A percentile compares a stretch with the other conserved stretches of the same genome.
Conservation (phyloP, 1,140 invertebrate genomes). For the Augochlora pura region DNA sequence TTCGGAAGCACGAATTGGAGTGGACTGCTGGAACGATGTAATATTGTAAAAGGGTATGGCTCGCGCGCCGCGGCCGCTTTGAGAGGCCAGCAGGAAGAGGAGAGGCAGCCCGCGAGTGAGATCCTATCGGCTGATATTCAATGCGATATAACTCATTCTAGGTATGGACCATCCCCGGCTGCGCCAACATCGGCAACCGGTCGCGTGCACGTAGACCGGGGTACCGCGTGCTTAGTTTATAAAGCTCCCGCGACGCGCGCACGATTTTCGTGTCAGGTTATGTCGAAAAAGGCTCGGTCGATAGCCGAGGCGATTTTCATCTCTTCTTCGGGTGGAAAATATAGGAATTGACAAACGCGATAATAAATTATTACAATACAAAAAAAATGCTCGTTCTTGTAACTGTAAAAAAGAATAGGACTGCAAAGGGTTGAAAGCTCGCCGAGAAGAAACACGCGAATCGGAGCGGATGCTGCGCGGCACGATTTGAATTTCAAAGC, state of each 20-base stretch:
- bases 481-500: no score
- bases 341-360: no score
- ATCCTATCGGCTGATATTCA: conserved; percentile 62
- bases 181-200: background rate
- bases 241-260: conserved; percentile 20
- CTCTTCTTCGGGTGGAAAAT: no score
- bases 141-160: conserved; percentile 63
- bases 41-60: conserved; percentile 51
- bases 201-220: conserved; percentile 1
- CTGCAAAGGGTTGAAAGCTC: no score
- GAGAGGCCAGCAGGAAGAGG: conserved; percentile 51
- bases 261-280: conserved; percentile 10
- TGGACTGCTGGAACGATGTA: conserved; percentile 46
- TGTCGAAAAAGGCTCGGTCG: no score
- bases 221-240: background rate
- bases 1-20: conserved; percentile 53
- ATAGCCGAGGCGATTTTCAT: no score
- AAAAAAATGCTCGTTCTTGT: no score
- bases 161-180: conserved; percentile 48
- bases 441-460: no score
- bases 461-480: no score
- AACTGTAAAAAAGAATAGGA: no score
- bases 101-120: conserved; percentile 38
- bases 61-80: conserved; percentile 56
- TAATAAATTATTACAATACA: no score